phyloP scores from a whole-genome alignment of 23 tunicate species.

The Clavelina lepadiformis region DNA sequence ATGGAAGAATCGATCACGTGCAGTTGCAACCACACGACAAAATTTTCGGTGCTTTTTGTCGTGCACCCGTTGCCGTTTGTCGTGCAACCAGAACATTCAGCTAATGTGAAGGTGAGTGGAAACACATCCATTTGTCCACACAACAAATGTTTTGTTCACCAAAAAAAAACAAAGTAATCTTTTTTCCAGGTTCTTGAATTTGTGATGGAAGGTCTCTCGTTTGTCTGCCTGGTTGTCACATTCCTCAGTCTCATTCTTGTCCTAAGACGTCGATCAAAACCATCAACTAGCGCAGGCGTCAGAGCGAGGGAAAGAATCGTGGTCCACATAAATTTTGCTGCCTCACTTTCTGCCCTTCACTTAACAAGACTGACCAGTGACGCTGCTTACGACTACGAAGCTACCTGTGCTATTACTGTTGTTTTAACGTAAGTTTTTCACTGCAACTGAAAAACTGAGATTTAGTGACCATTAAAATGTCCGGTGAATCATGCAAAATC shows the following conservation, averaged over 20 bases:
- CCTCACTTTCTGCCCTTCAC: constrained; percentile 54
- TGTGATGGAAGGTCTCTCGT: constrained; percentile 71
- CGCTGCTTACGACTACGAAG: constrained; percentile 15
- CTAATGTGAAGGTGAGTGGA: no score
- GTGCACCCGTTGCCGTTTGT: constrained; percentile 22
- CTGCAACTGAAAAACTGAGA: background rate
- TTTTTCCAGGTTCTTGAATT: constrained; percentile 49
- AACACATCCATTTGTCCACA: no score
- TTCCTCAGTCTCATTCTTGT: constrained; percentile 32
- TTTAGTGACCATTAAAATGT: background rate
- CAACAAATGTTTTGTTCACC: background rate
- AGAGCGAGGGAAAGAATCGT: constrained; percentile 53
- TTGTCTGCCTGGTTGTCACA: constrained; percentile 41
- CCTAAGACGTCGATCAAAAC: constrained; percentile 53
- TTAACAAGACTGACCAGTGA: constrained; percentile 52
- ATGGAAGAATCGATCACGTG: constrained; percentile 19
- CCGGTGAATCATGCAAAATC: constrained; percentile 5
- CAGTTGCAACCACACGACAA: constrained; percentile 67
- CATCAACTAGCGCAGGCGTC: constrained; percentile 28
- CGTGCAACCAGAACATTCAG: no score
- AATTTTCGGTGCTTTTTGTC: constrained; percentile 54
- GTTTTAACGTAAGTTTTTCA: constrained; percentile 45
- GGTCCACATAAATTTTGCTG: constrained; percentile 65
- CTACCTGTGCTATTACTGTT: constrained; percentile 29
- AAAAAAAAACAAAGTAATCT: no score